These are phyloP conservation scores for Danio rerio DNA, from an alignment of 2,113 vertebrate genomes.

Conservation along the genomic window GRCz12tu NC_133196.1:5808001-5808500, in stretches of 20 bases:
- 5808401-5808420: slow-evolving; percentile 7
- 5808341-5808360: slow-evolving; percentile 60
- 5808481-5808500: slow-evolving; percentile 59
- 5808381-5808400: neutral
- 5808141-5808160: no score
- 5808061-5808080: no score
- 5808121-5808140: no score
- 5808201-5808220: no score
- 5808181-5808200: no score
- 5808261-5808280: slow-evolving; percentile 62
- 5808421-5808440: neutral
- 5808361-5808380: slow-evolving; percentile 64
- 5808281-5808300: slow-evolving; percentile 59
- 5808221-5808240: neutral
- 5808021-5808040: no score
- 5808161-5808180: no score
- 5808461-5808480: slow-evolving; percentile 43
- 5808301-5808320: slow-evolving; percentile 59
- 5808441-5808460: neutral
- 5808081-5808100: no score
- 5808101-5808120: no score
- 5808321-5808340: slow-evolving; percentile 53
- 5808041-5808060: no score
- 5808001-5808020: no score
- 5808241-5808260: slow-evolving; percentile 48